A percentile compares a stretch with the other conserved stretches of the same genome.
Evolutionary conservation across 2,888 invertebrate genomes (phyloP).

Genomic region (Phaonia tiefii): DNA sequence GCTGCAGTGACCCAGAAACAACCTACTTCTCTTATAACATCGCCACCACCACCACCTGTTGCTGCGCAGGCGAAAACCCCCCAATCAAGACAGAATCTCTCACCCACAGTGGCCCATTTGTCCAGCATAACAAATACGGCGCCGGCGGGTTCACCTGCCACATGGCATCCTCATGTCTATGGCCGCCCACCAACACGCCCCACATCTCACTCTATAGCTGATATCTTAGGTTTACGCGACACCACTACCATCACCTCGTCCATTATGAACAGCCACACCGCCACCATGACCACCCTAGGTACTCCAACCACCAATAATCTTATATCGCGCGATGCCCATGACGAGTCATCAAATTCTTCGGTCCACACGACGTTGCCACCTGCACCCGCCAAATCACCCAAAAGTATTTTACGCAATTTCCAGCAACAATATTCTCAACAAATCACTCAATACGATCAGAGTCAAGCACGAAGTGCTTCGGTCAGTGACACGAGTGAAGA

Average conservation of each 20-base stretch:
- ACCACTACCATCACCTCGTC: background rate
- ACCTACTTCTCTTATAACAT: slow-evolving; percentile 33
- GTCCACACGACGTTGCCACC: slow-evolving; percentile 60
- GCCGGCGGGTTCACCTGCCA: too few species aligned
- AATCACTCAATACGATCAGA: slow-evolving; percentile 67
- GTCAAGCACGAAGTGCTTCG: slow-evolving; percentile 74
- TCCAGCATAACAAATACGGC: slow-evolving; percentile 44
- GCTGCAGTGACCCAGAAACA: slow-evolving; percentile 45
- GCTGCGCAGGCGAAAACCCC: slow-evolving; percentile 66
- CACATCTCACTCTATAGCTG: slow-evolving; percentile 93
- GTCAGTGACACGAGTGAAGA: slow-evolving; percentile 81
- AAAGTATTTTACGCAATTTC: slow-evolving; percentile 77
- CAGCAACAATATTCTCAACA: slow-evolving; percentile 77
- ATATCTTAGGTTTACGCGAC: slow-evolving; percentile 87
- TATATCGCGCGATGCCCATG: slow-evolving; percentile 57
- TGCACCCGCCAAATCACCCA: slow-evolving; percentile 77
- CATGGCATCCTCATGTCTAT: slow-evolving; percentile 96
- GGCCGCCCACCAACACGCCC: slow-evolving; percentile 90
- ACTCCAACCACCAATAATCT: slow-evolving; percentile 21
- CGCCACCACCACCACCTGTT: slow-evolving; percentile 62
- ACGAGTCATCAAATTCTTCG: slow-evolving; percentile 68
- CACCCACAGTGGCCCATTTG: slow-evolving; percentile 51
- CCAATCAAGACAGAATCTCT: slow-evolving; percentile 50
- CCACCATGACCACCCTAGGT: slow-evolving; percentile 39
- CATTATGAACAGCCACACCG: slow-evolving; percentile 25